Evolutionary conservation across 2,113 vertebrate species (phyloP), one percentile per base, ranked within the genome.

Genomic region (Tringa solitaria): DNA sequence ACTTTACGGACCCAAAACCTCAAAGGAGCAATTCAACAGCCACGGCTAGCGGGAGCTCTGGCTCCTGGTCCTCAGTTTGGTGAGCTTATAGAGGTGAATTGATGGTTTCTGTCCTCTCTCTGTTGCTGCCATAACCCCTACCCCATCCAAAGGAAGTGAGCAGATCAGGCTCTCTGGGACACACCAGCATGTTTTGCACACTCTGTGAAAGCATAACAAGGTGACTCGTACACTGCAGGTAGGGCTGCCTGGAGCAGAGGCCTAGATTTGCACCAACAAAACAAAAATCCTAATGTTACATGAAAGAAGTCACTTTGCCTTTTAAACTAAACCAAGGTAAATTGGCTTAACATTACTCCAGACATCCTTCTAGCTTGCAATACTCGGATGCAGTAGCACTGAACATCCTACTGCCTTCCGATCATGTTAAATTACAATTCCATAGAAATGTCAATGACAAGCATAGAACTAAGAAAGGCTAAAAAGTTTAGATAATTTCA

Each of bases 31-130:
- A 82, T 88, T 17, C 33, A 19, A 5, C 48, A 80, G 63, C 3
- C 0, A 32, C 8, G 23, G 51, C 27, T 48, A 57, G 9, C 3
- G 39, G 16, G 27, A 57, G 8, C 24, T 39, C n/a, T 35, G 41
- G 30, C 46, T 90, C 54, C 70, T 2, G 1, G 30, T 14, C 24
- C 70, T 83, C 87, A 83, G 23, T n/a, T 19, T 33, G 12, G 18
- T 33, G 28, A 68, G 39, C 0, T 0, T 1, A 41, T 0, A 35
- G 57, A 60, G 27, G 27, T 18, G 32, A 83, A 53, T 64, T 19
- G 33, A 21, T 0, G 3, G 37, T 4, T 89, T 53, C 88, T 68
- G 26, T 60, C 26, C 48, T 56, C 32, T 35, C 60, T 33, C 27
- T 65, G 0, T 3, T 56, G 33, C 45, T 94, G 67, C 22, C 57